phyloP scores from a whole-genome alignment of 2,113 vertebrate genomes.

The Mohoua ochrocephala region DNA sequence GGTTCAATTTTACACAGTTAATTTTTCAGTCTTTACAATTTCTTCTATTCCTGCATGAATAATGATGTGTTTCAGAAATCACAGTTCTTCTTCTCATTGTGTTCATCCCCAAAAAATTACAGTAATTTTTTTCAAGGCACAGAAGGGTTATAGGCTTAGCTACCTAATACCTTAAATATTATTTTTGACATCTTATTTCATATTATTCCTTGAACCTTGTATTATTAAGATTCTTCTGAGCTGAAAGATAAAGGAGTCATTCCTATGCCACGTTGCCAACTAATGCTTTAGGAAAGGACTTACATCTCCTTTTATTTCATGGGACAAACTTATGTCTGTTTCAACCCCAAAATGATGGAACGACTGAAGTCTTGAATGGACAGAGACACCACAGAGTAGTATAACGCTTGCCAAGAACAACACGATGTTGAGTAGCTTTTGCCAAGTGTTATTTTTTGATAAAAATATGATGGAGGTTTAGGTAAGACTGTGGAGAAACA shows the following conservation, averaged over 20 bases:
- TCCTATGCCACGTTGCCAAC: neutral
- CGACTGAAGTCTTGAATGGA: neutral
- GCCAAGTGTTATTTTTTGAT: neutral
- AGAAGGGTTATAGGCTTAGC: neutral
- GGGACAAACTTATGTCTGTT: neutral
- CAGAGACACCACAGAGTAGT: neutral
- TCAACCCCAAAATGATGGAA: neutral
- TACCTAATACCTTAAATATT: neutral
- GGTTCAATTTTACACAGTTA: neutral
- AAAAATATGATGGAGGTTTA: neutral
- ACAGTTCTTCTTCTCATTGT: neutral
- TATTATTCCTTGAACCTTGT: neutral
- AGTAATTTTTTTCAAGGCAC: neutral
- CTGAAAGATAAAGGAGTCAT: neutral
- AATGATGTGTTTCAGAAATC: neutral
- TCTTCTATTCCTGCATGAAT: neutral
- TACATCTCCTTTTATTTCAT: neutral
- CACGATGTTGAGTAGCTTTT: neutral
- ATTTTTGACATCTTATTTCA: neutral
- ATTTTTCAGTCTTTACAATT: neutral
- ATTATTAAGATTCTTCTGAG: neutral
- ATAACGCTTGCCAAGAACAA: neutral
- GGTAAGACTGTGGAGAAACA: neutral
- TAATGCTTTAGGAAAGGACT: neutral
- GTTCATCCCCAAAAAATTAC: neutral